Evolutionary conservation across 2,888 invertebrate genomes (phyloP).

Genomic region (Chrysolina oricalcia): DNA sequence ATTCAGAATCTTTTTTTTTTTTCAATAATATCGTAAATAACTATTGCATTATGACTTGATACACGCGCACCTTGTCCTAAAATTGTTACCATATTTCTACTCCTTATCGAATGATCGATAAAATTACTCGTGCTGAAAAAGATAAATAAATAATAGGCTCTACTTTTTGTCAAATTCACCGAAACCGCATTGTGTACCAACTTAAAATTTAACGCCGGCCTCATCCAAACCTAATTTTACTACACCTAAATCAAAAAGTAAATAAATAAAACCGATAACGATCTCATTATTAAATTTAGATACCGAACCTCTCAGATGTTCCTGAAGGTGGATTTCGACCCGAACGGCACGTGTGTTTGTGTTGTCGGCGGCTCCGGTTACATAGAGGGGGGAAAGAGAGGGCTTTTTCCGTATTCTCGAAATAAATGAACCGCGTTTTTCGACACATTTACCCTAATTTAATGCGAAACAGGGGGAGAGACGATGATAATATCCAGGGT

Average conservation of each 20-base stretch:
- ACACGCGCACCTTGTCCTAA: no score
- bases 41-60: no score
- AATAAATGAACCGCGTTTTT: slow-evolving; percentile 56
- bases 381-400: slow-evolving; percentile 28
- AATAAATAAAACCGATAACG: slow-evolving; percentile 22
- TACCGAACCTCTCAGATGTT: slow-evolving; percentile 11
- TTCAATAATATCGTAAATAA: no score
- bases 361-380: slow-evolving; percentile 18
- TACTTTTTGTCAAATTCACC: background rate
- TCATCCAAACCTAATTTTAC: slow-evolving; percentile 25
- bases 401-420: slow-evolving; percentile 52
- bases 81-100: no score
- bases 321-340: slow-evolving; percentile 11
- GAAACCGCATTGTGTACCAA: slow-evolving; percentile 8
- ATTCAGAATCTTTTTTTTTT: no score
- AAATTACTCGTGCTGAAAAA: no score
- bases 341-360: slow-evolving; percentile 42
- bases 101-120: no score
- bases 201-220: slow-evolving; percentile 14
- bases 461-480: slow-evolving; percentile 54
- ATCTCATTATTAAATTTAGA: slow-evolving; percentile 26
- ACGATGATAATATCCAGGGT: slow-evolving; percentile 23
- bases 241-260: slow-evolving; percentile 17
- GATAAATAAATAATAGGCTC: background rate
- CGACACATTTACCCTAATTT: slow-evolving; percentile 61